Evolutionary conservation across 2,113 vertebrate species (phyloP), one percentile per base, ranked within the genome.

Genomic region (Leiothrix lutea): DNA sequence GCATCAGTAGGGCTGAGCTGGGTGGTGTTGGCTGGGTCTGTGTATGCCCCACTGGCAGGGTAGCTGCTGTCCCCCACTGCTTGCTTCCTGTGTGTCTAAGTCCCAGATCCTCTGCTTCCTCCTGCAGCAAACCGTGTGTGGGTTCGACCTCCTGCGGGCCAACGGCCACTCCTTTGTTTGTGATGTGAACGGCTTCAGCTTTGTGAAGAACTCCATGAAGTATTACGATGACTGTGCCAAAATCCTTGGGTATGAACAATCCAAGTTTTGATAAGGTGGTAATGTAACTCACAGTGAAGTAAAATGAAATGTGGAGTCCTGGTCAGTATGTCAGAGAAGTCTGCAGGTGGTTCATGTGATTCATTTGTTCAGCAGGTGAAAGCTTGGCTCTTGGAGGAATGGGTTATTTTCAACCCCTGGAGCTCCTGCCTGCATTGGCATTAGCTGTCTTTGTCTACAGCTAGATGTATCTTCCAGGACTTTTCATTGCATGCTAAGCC

Each of bases 181-280:
- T 4, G 99, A 99, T 3, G 99, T 99, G 95, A 99, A 99, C 0
- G 99, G 99, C 65, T 99, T 99, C 98, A 99, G 99, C 88, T 99
- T 99, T 64, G 99, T 99, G 95, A 99, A 99, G 98, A 99, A 99
- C 96, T 99, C 99, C 0, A 99, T 99, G 99, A 99, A 99, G 97
- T 99, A 99, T 88, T 99, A 99, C 0, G 99, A 99, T 35, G 99
- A 99, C 97, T 99, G 99, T 97, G 99, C 99, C 97, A 99, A 99
- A 98, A 99, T 99, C 95, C 98, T 99, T 0, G 99, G 99, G 99
- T 99, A 98, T 65, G 97, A 95, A 26, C 56, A 53, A 48, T 33
- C 14, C 3, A 9, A 36, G 75, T 54, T 77, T 82, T 44, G 60
- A 16, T 50, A n/a, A 57, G 2, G 2, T 19, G 25, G 44, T 78